These are phyloP conservation scores for Martes martes DNA, from an alignment of 2,113 vertebrate genomes.

Conservation along the genomic window DNA sequence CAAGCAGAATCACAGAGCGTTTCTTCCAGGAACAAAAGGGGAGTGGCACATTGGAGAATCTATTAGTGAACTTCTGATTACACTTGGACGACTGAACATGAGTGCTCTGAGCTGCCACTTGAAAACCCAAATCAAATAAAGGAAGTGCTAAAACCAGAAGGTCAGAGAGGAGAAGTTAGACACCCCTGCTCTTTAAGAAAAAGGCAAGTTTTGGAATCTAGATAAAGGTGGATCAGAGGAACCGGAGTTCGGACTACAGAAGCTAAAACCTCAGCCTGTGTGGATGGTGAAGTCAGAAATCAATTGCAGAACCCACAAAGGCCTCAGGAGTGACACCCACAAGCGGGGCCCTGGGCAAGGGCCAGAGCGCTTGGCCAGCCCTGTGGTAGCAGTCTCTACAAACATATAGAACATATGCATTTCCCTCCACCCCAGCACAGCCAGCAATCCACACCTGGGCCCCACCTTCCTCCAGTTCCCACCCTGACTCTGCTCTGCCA, in stretches of 20 bases:
- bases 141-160: not conserved
- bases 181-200: not conserved
- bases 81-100: not conserved
- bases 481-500: not conserved
- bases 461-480: not conserved
- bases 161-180: not conserved
- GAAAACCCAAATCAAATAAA: not conserved
- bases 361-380: not conserved
- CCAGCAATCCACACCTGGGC: not conserved
- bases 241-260: not conserved
- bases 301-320: not conserved
- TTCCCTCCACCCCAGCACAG: not conserved
- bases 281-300: not conserved
- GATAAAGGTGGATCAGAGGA: not conserved
- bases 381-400: not conserved
- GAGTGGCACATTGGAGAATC: not conserved
- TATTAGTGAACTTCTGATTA: not conserved
- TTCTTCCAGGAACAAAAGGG: not conserved
- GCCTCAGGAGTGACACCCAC: not conserved
- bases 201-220: not conserved
- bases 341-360: not conserved
- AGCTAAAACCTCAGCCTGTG: not conserved
- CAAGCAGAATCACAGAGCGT: not conserved
- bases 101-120: not conserved
- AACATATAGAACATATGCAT: fast-evolving